phyloP scores from a whole-genome alignment of 2,888 invertebrate genomes.

The Hydraecia micacea region DNA sequence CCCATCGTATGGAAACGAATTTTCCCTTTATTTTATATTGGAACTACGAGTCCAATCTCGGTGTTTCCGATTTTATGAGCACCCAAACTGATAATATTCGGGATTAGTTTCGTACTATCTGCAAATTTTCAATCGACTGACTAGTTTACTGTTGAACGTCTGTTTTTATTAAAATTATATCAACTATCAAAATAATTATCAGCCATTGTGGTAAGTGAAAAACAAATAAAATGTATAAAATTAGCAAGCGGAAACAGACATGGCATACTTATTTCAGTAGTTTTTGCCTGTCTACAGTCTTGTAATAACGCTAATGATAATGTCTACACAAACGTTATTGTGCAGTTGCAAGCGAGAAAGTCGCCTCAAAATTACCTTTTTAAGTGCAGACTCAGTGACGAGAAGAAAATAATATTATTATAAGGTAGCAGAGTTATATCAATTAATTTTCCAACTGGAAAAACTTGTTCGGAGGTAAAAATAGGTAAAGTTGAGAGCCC shows the following conservation, averaged over 20 bases:
- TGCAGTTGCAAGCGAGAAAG: conserved; percentile 53
- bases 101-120: conserved; percentile 18
- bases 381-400: conserved; percentile 44
- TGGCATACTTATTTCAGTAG: conserved; percentile 38
- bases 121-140: background rate
- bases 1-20: conserved; percentile 47
- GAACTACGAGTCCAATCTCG: conserved; percentile 39
- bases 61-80: conserved; percentile 49
- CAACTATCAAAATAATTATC: conserved; percentile 3
- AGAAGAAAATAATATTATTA: conserved; percentile 45
- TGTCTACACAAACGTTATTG: conserved; percentile 54
- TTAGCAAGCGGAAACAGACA: conserved; percentile 26
- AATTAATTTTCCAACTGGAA: conserved; percentile 72
- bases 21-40: conserved; percentile 59
- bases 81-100: conserved; percentile 27
- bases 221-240: conserved; percentile 28
- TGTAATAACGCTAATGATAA: conserved; percentile 64
- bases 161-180: background rate
- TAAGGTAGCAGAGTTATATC: conserved; percentile 63
- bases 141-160: background rate
- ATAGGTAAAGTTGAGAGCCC: conserved; percentile 78
- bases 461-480: conserved; percentile 73
- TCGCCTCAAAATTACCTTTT: conserved; percentile 49
- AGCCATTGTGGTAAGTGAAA: conserved; percentile 19
- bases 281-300: conserved; percentile 43